Conservation (phyloP, 2,888 invertebrate species). For the Atherix ibis region DNA sequence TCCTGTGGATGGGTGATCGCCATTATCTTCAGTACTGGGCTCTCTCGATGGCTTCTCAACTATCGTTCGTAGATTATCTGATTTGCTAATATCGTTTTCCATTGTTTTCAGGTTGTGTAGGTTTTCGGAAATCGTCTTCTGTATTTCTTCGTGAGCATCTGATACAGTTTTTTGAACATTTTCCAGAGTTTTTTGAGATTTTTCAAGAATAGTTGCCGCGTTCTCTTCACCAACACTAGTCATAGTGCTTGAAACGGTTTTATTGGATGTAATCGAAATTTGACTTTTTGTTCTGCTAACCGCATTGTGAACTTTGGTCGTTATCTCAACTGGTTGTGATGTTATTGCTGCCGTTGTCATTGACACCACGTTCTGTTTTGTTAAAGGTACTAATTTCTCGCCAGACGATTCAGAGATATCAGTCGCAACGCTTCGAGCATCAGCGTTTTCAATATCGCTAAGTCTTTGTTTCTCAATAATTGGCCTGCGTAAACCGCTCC, state of each 20-base stretch:
- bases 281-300: constrained; percentile 16
- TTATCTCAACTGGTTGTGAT: constrained; percentile 39
- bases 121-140: constrained; percentile 29
- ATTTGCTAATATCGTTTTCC: constrained; percentile 23
- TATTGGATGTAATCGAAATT: constrained; percentile 11
- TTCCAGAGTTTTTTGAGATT: constrained; percentile 24
- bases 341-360: constrained; percentile 44
- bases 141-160: constrained; percentile 27
- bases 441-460: too few relatives aligned
- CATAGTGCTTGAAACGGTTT: constrained; percentile 5
- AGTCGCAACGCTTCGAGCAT: too few relatives aligned
- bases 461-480: too few relatives aligned
- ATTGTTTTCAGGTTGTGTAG: constrained; percentile 25
- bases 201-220: constrained; percentile 22
- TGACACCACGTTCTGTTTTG: constrained; percentile 31
- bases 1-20: not conserved
- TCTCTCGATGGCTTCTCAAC: constrained; percentile 14
- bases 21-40: not conserved
- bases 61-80: constrained; percentile 19
- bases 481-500: too few relatives aligned
- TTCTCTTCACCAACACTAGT: constrained; percentile 1
- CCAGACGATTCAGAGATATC: too few relatives aligned
- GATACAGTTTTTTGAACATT: constrained; percentile 25
- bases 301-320: constrained; percentile 38
- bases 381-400: constrained; percentile 16